phyloP scores from a whole-genome alignment of 2,113 vertebrate genomes.

The Odocoileus hemionus region DNA sequence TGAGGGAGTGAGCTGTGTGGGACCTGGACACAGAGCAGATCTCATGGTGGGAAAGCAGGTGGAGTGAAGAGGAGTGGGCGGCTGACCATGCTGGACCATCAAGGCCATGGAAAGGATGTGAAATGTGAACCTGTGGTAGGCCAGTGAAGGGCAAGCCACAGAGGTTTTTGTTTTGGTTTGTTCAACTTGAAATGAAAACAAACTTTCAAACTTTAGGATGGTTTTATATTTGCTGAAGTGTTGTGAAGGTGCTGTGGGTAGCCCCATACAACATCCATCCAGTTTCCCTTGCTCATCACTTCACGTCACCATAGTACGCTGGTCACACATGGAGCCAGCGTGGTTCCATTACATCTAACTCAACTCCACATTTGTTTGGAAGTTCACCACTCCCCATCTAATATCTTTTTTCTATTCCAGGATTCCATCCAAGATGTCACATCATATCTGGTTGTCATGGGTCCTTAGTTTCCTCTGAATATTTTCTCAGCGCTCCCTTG shows the following conservation, averaged over 20 bases:
- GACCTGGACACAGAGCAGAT: neutral
- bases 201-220: neutral
- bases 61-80: neutral
- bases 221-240: neutral
- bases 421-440: neutral
- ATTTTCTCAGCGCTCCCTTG: neutral
- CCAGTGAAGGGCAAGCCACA: neutral
- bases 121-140: rapidly evolving
- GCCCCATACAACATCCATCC: neutral
- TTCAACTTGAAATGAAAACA: neutral
- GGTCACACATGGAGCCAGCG: neutral
- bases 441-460: neutral
- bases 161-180: neutral
- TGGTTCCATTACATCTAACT: neutral
- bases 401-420: neutral
- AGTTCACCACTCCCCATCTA: neutral
- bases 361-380: neutral
- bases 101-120: neutral
- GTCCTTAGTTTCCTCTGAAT: neutral
- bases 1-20: neutral
- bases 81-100: rapidly evolving
- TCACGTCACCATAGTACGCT: rapidly evolving
- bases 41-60: neutral
- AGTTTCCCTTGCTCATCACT: neutral
- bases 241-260: neutral